Percentiles rank a stretch among this genome's conserved stretches.
These are phyloP conservation scores for Acanthaster planci DNA, from an alignment of 35 echinoderm and acorn worm species.

Conservation along the genomic window DNA sequence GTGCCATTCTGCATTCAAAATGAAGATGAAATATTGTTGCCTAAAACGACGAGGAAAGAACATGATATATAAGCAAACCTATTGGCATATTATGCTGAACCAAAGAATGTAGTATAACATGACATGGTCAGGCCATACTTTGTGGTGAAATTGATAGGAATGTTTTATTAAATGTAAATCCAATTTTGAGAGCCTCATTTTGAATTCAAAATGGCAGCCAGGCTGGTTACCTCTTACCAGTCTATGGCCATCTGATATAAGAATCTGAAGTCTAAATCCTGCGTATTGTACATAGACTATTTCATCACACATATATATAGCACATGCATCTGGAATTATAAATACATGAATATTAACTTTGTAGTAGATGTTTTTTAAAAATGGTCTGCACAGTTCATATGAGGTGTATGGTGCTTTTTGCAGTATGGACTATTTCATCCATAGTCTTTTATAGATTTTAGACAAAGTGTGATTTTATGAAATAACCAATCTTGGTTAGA, in stretches of 20 bases:
- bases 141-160: too few species aligned
- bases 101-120: too few species aligned
- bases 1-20: neutral
- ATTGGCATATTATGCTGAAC: too few species aligned
- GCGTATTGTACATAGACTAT: neutral
- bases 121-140: too few species aligned
- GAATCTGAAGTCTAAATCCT: neutral
- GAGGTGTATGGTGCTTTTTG: conserved; percentile 4
- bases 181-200: neutral
- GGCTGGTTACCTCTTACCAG: neutral
- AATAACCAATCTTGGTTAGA: neutral
- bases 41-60: too few species aligned
- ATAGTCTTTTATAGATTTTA: conserved; percentile 23
- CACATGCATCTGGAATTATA: conserved; percentile 20
- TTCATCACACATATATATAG: neutral
- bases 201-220: conserved; percentile 9
- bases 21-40: neutral
- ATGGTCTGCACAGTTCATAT: conserved; percentile 28
- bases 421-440: conserved; percentile 5
- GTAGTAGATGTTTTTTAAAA: neutral
- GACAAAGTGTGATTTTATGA: neutral
- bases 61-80: too few species aligned
- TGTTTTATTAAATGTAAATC: too few species aligned
- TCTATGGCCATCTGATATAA: conserved; percentile 7
- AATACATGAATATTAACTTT: conserved; percentile 11